Evolutionary conservation across 2,113 vertebrate species (phyloP), one percentile per base, ranked within the genome.

Genomic region (Misgurnus anguillicaudatus): DNA sequence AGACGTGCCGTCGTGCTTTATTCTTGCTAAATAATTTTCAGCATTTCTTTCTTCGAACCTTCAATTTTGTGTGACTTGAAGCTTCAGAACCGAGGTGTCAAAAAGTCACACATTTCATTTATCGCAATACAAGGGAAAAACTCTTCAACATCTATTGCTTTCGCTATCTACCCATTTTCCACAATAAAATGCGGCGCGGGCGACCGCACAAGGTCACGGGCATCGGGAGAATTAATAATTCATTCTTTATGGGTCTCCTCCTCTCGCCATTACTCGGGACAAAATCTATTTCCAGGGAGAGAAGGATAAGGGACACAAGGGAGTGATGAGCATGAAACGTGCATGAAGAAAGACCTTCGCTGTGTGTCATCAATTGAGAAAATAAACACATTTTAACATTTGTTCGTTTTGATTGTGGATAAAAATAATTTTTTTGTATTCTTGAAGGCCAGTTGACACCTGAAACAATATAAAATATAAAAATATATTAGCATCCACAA

Each of bases 211-310:
- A 86, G 86, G 87, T 88, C 86, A 73, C 73, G 51, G 84, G 83
- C 82, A 83, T 82, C 16, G 80, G 82, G 83, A 73, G 75, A 85
- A 88, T 91, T 87, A 87, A 91, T 90, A 91, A 89, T 90, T 90
- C 85, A 89, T 85, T 83, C 85, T 86, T 79, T 82, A 78, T 68
- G 57, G n/a, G 47, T 53, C 69, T 82, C 70, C 48, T 74, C 58
- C 67, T 82, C 62, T 47, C 17, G 51, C 61, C 14, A 69, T 76
- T 80, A 51, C 81, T 13, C 17, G 38, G 72, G 81, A 78, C 64
- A 68, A 47, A 81, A 81, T 80, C 69, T 77, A 82, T 80, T 79
- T 75, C 77, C 48, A 61, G 84, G 71, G 62, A 66, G 72, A 78
- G 64, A 80, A 68, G 77, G 78, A 83, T 83, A 77, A 80, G 57